Evolutionary conservation across 2,113 vertebrate species (phyloP), one percentile per base, ranked within the genome.

Genomic region (Andinoacara biseriatus): DNA sequence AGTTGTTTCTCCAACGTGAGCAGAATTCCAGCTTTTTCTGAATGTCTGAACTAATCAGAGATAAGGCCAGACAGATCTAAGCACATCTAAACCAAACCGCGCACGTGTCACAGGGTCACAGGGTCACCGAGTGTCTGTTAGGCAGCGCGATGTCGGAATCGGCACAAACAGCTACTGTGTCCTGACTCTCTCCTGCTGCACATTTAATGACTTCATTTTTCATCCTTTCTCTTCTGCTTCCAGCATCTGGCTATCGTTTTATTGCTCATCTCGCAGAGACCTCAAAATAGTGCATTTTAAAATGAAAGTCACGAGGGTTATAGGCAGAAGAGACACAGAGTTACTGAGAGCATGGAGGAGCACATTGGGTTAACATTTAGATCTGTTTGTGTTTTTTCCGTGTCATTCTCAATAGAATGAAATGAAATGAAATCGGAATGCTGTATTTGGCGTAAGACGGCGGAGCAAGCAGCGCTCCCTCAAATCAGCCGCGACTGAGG

Each of bases 131-230:
- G 5, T 9, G 2, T n/a, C 4, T 72, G 26, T 31, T 18, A 72
- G 46, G 18, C 14, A 33, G 26, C 10, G 15, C 58, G 5, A 67
- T 62, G 56, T 87, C 26, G 63, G 20, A 75, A 38, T 35, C 26
- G 33, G 15, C 76, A 33, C 35, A 52, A 67, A 43, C 15, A 72
- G 61, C 82, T 58, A 65, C 58, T 85, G 80, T 65, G 67, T 74
- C 1, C 60, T 26, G 63, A 81, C 40, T 82, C 43, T 85, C 38
- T 46, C 29, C 49, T 5, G 31, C 43, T 60, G 26, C 14, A 1
- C 11, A 57, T 86, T 86, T 67, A 85, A 80, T 83, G 38, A 83
- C 65, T 69, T 56, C 5, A 29, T 52, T 46, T 59, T 60, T 60
- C 29, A 15, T 10, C 10, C 77, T 62, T 57, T 58, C 3, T 63